Evolutionary conservation across 2,888 invertebrate genomes (phyloP).

Genomic region (Ernsta delagoae): DNA sequence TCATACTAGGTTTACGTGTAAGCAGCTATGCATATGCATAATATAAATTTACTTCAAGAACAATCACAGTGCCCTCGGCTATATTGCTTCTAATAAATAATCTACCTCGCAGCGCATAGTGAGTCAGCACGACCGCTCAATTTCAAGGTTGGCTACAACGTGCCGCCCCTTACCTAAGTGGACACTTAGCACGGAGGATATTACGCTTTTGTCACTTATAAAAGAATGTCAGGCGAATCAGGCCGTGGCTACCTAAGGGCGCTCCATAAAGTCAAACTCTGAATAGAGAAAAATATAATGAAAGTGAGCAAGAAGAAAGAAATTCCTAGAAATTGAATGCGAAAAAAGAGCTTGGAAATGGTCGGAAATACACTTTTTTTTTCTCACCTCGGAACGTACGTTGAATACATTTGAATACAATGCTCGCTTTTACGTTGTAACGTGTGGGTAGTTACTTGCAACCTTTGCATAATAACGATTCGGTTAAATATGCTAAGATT

Average conservation of each 20-base stretch:
- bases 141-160: not conserved
- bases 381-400: not conserved
- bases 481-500: no score
- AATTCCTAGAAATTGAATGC: constrained; percentile 1
- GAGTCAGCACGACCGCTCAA: not conserved
- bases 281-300: constrained; percentile 13
- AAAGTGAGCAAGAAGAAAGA: constrained; percentile 5
- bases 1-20: no score
- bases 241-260: constrained; percentile 4
- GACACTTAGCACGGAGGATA: not conserved
- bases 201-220: constrained; percentile 4
- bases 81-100: not conserved
- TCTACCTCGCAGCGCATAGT: not conserved
- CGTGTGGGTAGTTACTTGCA: no score
- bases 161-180: not conserved
- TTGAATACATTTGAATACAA: not conserved
- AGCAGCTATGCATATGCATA: no score
- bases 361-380: not conserved
- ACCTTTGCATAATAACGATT: no score
- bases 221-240: constrained; percentile 7
- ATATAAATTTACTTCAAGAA: not conserved
- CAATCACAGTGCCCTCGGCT: not conserved
- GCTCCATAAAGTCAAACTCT: not conserved
- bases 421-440: not conserved
- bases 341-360: not conserved